Conservation (phyloP, 2,888 invertebrate genomes). For the Meteorus colon region DNA sequence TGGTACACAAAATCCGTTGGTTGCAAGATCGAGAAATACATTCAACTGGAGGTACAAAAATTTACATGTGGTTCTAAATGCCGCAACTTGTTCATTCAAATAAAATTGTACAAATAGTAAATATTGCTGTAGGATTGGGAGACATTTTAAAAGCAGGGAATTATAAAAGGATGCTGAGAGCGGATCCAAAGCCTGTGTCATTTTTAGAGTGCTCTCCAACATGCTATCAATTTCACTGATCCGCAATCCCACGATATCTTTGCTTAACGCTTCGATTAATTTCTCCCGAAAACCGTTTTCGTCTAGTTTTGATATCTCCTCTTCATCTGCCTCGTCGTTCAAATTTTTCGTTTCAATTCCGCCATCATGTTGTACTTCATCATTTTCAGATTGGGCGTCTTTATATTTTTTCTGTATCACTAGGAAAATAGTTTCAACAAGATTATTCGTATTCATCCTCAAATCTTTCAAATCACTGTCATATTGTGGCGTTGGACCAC, state of each 20-base stretch:
- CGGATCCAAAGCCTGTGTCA: conserved; percentile 28
- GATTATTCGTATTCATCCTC: conserved; percentile 69
- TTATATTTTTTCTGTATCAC: conserved; percentile 78
- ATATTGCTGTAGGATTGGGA: conserved; percentile 87
- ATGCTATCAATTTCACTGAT: conserved; percentile 71
- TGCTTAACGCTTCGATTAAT: conserved; percentile 78
- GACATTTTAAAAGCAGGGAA: conserved; percentile 72
- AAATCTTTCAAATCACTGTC: conserved; percentile 61
- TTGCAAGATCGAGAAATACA: conserved; percentile 88
- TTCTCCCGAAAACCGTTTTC: conserved; percentile 81
- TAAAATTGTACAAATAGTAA: conserved; percentile 85
- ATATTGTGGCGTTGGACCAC: conserved; percentile 38
- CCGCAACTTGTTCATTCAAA: conserved; percentile 84
- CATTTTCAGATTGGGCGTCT: conserved; percentile 67
- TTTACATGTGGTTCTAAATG: conserved; percentile 87
- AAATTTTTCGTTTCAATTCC: conserved; percentile 65
- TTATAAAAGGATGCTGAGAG: conserved; percentile 38
- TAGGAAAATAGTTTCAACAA: conserved; percentile 76
- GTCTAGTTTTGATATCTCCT: conserved; percentile 75
- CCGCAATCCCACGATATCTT: conserved; percentile 78
- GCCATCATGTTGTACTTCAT: conserved; percentile 68
- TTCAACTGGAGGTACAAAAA: conserved; percentile 87
- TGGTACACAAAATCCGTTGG: conserved; percentile 94
- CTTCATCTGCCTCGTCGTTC: conserved; percentile 66
- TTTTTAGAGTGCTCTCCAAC: conserved; percentile 66